phyloP scores from a whole-genome alignment of 2,797 vertebrate species.

The Lepilemur ruficaudatus region DNA sequence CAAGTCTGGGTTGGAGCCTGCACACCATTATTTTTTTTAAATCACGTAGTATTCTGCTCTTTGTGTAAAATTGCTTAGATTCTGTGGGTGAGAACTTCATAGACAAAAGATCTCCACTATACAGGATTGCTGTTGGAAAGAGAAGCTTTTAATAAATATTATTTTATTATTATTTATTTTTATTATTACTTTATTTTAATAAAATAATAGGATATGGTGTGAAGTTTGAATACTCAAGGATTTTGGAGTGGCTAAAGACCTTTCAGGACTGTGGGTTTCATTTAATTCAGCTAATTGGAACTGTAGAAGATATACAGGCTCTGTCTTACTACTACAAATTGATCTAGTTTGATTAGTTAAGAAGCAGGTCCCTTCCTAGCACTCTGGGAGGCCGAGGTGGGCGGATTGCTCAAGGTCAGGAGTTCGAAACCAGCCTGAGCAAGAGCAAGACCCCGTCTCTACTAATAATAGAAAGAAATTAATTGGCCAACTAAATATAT shows the following conservation, averaged over 20 bases:
- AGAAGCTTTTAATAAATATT: background rate
- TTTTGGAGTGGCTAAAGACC: background rate
- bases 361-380: too few relatives aligned
- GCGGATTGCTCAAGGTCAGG: too few relatives aligned
- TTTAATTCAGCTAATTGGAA: background rate
- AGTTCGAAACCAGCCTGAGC: too few relatives aligned
- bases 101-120: background rate
- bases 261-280: background rate
- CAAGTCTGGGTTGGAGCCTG: background rate
- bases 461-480: too few relatives aligned
- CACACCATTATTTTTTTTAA: background rate
- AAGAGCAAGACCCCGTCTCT: too few relatives aligned
- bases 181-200: background rate
- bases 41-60: background rate
- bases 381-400: too few relatives aligned
- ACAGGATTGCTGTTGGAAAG: background rate
- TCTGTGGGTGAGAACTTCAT: background rate
- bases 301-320: background rate
- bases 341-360: background rate
- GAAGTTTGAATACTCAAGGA: background rate
- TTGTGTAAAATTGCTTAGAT: background rate
- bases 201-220: background rate
- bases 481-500: too few relatives aligned
- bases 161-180: too few relatives aligned
- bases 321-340: background rate